Base-by-base conservation (phyloP, 2,113 vertebrate species). In the Cisticola juncidis region DNA sequence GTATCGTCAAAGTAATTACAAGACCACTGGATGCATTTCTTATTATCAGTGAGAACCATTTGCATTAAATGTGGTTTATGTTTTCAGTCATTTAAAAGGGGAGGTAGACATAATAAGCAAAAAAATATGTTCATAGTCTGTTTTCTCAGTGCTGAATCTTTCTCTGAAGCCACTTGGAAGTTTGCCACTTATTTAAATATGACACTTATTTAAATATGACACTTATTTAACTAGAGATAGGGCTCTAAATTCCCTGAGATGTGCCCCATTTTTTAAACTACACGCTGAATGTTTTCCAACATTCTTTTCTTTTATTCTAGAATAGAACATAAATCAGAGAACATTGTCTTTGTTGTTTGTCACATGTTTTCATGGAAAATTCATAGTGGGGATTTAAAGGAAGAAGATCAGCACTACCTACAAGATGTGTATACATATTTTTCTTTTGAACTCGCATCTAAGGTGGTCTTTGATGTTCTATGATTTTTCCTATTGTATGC, bases 321-420 rank as follows among this genome's bases (percentile, higher is more conserved):
- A 83, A 69, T 40, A 58, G 40, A 79, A 48, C 19, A 86, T 87
- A 94, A 96, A 97, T 94, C 73, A 93, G 56, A 81, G 56, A 76
- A 78, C 6, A 72, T 80, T 81, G 38, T 91, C 78, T 95, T 71
- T 88, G 90, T 90, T 91, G 44, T 86, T 84, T 78, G 40, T 85
- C 60, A 58, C 73, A 69, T 18, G 35, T 73, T 89, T 96, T 95
- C 91, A 89, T 70, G 91, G 94, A 93, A 96, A 97, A 93, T 36
- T 87, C 86, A 35, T 66, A 40, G 33, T 28, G 45, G 62, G 71
- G 64, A 91, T 91, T 94, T 96, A 91, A 91, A 65, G 81, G 85
- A 96, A 91, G 73, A 97, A 81, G 58, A 92, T 83, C 64, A 90
- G 51, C 8, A 14, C 70, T 51, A 66, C 56, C 88, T n/a, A 64